Conservation (phyloP, 2,797 vertebrate species). For the Amniataba percoides region DNA sequence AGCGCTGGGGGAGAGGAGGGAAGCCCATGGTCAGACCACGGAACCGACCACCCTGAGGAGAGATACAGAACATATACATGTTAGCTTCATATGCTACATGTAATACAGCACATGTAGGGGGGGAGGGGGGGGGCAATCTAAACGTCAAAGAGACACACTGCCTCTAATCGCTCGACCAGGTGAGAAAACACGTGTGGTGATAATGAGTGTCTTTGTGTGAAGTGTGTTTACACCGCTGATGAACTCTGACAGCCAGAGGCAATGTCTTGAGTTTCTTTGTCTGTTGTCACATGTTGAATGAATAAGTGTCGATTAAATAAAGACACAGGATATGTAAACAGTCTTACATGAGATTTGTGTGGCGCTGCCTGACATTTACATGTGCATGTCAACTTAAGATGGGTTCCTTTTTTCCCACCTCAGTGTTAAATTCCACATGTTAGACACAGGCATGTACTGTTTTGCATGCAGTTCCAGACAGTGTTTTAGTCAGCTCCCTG, state of each 20-base stretch:
- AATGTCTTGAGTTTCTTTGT: background rate
- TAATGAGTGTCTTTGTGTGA: background rate
- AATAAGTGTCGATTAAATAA: background rate
- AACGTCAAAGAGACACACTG: background rate
- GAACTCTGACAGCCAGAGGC: background rate
- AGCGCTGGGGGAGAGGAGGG: conserved; percentile 87
- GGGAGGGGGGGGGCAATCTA: background rate
- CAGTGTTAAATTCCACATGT: conserved; percentile 76
- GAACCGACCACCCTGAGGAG: conserved; percentile 85
- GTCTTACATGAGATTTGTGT: background rate
- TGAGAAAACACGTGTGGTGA: background rate
- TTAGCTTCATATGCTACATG: background rate
- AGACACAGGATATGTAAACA: background rate
- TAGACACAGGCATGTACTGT: conserved; percentile 56
- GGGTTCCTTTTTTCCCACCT: conserved; percentile 52
- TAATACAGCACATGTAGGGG: background rate
- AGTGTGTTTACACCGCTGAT: conserved; percentile 8
- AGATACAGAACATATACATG: background rate
- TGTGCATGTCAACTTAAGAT: conserved; percentile 14
- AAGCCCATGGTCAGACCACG: conserved; percentile 88
- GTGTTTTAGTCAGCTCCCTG: conserved; percentile 6
- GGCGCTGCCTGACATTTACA: conserved; percentile 13
- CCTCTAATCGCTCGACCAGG: background rate
- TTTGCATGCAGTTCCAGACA: conserved; percentile 21
- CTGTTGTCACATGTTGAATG: background rate